Percentiles rank a stretch among this genome's conserved stretches.
Conservation (phyloP, 2,888 invertebrate species). For the Agrenia bidenticulata region DNA sequence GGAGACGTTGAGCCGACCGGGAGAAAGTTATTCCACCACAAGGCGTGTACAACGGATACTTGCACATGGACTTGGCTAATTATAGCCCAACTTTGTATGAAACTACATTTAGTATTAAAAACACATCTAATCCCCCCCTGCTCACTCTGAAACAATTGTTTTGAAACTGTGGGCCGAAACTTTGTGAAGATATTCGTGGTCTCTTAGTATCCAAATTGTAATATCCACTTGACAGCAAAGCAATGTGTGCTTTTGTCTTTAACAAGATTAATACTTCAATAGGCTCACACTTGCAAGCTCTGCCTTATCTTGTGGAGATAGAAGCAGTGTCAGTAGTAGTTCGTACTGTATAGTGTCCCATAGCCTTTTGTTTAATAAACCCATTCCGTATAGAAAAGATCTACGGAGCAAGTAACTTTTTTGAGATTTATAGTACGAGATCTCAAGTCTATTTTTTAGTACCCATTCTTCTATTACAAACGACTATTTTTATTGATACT, state of each 20-base stretch:
- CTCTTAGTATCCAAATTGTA: background rate
- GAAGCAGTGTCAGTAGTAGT: too few relatives aligned
- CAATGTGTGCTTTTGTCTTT: background rate
- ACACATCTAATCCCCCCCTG: too few relatives aligned
- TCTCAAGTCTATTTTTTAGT: background rate
- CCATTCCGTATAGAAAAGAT: background rate
- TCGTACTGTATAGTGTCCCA: too few relatives aligned
- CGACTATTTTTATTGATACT: slow-evolving; percentile 4
- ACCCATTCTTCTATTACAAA: background rate
- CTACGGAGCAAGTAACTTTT: background rate
- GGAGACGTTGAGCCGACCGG: background rate
- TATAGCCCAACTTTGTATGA: too few relatives aligned
- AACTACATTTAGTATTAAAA: too few relatives aligned
- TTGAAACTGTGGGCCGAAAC: background rate
- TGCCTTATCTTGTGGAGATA: too few relatives aligned
- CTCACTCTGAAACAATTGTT: too few relatives aligned
- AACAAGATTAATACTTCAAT: slow-evolving; percentile 1
- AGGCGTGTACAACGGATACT: too few relatives aligned
- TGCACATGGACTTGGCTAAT: too few relatives aligned
- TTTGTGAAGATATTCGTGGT: background rate
- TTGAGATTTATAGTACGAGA: slow-evolving; percentile 1
- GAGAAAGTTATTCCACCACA: background rate
- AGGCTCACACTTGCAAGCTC: too few relatives aligned
- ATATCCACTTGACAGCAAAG: background rate
- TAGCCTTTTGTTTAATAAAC: background rate